phyloP scores from a whole-genome alignment of 2,888 invertebrate genomes.

The Napeogenes inachia region DNA sequence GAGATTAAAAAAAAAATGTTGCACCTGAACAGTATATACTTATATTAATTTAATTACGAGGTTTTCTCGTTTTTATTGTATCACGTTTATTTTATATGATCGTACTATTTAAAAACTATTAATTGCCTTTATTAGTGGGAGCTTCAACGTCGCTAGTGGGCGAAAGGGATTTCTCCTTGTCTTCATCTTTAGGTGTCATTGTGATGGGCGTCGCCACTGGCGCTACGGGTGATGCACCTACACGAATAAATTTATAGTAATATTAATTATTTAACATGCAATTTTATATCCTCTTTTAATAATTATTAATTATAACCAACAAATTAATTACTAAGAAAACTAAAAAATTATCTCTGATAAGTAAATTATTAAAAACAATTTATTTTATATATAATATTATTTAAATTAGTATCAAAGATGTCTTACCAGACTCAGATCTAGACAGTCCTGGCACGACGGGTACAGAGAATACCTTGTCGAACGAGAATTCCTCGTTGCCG shows the following conservation, averaged over 20 bases:
- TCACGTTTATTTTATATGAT: too few species aligned
- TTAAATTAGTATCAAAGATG: too few species aligned
- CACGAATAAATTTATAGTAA: conserved; percentile 3
- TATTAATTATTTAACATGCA: not conserved
- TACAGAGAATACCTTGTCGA: conserved; percentile 89
- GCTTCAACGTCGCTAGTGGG: conserved; percentile 74
- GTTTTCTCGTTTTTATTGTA: not conserved
- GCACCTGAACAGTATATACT: too few species aligned
- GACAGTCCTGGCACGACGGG: conserved; percentile 81
- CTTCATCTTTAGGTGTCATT: conserved; percentile 56
- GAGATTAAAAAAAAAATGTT: too few species aligned
- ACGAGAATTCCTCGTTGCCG: conserved; percentile 84
- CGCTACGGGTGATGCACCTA: conserved; percentile 37
- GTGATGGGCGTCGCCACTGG: conserved; percentile 53
- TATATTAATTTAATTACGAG: too few species aligned
- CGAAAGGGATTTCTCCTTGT: conserved; percentile 67
- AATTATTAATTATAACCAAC: too few species aligned
- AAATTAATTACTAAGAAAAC: too few species aligned
- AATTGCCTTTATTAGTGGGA: conserved; percentile 58
- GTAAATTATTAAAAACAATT: too few species aligned
- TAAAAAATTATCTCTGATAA: too few species aligned
- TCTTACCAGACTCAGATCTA: conserved; percentile 49
- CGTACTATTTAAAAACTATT: not conserved
- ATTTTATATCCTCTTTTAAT: too few species aligned
- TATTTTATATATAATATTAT: too few species aligned